Conservation (phyloP, 1,140 invertebrate species). For the Batillaria attramentaria region DNA sequence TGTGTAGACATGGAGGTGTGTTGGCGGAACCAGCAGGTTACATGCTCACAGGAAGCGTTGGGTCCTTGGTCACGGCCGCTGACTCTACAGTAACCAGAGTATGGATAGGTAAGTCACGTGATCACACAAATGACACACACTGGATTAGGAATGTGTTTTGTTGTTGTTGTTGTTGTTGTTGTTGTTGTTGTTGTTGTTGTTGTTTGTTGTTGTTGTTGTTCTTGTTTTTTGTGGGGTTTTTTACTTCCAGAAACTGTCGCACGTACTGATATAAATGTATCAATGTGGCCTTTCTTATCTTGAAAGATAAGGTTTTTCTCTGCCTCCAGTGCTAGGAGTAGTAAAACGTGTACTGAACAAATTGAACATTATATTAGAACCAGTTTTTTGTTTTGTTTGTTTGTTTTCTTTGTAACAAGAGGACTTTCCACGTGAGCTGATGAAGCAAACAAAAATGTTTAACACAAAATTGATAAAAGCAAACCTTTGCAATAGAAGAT, state of each 20-base stretch:
- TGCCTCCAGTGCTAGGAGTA: background rate
- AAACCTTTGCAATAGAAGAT: no score
- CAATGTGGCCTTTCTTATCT: background rate
- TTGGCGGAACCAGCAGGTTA: constrained; percentile 20
- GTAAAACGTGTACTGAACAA: background rate
- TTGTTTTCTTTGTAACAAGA: no score
- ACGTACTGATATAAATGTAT: background rate
- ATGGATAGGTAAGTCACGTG: constrained; percentile 17
- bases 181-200: background rate
- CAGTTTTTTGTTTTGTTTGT: no score
- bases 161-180: background rate
- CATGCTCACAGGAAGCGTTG: constrained; percentile 8
- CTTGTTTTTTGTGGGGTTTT: background rate
- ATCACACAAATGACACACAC: background rate
- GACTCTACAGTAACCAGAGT: background rate
- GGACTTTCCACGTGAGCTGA: no score
- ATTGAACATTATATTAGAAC: background rate
- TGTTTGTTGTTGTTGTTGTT: background rate
- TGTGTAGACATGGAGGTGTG: constrained; percentile 25
- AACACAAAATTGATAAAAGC: no score
- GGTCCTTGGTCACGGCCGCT: background rate
- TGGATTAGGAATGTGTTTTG: background rate
- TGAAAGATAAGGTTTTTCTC: background rate
- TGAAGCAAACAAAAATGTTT: no score
- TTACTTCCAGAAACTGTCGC: background rate